Conservation (phyloP, 2,888 invertebrate genomes). For the Noctuana brunneofusca region DNA sequence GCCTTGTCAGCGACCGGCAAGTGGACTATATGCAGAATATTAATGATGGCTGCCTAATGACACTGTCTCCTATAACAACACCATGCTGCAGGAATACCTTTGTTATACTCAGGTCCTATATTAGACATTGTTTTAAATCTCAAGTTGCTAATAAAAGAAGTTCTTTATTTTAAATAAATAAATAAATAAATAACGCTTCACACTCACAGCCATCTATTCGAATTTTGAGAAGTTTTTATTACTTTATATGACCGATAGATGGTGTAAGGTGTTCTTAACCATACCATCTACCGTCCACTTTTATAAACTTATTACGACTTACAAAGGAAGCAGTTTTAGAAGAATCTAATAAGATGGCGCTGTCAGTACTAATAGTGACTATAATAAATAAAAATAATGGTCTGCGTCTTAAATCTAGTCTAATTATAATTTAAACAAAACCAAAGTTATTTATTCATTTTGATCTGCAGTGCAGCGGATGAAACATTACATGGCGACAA, state of each 20-base stretch:
- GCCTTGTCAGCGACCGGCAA: slow-evolving; percentile 67
- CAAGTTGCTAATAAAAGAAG: no score
- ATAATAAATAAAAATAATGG: not conserved
- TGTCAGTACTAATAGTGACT: not conserved
- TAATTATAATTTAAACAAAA: no score
- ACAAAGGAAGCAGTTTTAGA: not conserved
- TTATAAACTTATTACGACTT: no score
- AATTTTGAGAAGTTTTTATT: not conserved
- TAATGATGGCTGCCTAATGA: slow-evolving; percentile 70
- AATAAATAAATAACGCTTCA: no score
- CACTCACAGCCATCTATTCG: not conserved
- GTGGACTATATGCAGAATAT: slow-evolving; percentile 75
- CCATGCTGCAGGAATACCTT: slow-evolving; percentile 79
- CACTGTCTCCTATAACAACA: slow-evolving; percentile 73
- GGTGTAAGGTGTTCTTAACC: not conserved
- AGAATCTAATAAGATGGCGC: not conserved
- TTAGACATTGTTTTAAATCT: no score
- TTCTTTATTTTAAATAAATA: no score
- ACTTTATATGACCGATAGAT: not conserved
- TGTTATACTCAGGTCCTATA: slow-evolving; percentile 60
- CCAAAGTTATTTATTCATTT: not conserved
- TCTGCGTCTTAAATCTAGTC: no score
- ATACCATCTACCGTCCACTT: not conserved
- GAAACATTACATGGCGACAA: slow-evolving; percentile 58
- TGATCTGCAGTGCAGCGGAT: slow-evolving; percentile 52